A percentile compares a stretch with the other conserved stretches of the same genome.
phyloP scores from a whole-genome alignment of 2,113 vertebrate genomes.

The Pristiophorus japonicus region DNA sequence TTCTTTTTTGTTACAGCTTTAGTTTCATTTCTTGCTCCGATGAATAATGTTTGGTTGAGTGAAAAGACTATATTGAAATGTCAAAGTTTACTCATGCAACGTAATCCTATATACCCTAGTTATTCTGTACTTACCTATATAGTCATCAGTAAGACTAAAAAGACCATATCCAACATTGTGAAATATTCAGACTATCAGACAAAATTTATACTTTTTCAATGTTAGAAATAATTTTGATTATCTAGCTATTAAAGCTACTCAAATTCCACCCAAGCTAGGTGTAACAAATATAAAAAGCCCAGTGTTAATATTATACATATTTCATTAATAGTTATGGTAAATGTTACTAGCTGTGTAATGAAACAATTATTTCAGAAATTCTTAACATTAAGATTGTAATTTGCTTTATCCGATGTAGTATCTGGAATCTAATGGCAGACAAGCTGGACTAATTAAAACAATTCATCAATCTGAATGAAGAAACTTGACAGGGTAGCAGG shows the following conservation, averaged over 20 bases:
- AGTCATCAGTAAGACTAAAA: background rate
- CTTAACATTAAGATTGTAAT: constrained; percentile 38
- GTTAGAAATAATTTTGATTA: background rate
- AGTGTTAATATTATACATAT: background rate
- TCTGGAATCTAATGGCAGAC: constrained; percentile 34
- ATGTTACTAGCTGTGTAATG: background rate
- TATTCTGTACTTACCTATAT: background rate
- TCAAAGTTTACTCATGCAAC: background rate
- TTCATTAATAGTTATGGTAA: background rate
- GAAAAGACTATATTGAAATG: constrained; percentile 6
- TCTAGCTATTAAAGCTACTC: background rate
- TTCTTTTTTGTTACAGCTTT: background rate
- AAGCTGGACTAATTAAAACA: constrained; percentile 12
- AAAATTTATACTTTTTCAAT: background rate
- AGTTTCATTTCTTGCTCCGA: background rate
- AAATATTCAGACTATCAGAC: background rate
- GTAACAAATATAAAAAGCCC: background rate
- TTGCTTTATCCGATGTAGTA: background rate
- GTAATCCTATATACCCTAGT: background rate
- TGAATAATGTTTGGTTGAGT: constrained; percentile 5
- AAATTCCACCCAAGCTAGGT: background rate
- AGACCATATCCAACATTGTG: background rate
- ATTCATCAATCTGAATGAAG: constrained; percentile 38
- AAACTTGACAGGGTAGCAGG: background rate
- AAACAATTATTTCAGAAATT: background rate